phyloP scores from a whole-genome alignment of 2,888 invertebrate genomes.

The Eristalis arbustorum region DNA sequence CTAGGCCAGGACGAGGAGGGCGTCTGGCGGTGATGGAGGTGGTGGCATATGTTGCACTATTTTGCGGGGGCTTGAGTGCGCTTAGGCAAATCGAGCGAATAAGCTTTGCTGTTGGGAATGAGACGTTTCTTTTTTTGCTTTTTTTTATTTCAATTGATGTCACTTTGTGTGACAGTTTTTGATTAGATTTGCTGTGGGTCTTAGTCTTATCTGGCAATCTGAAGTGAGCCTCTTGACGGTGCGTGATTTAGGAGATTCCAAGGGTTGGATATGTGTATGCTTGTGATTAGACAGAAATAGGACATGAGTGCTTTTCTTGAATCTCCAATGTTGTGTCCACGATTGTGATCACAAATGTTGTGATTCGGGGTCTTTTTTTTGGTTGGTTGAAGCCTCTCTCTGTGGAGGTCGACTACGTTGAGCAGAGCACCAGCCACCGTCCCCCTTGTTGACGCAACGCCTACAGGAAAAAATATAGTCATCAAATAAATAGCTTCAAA shows the following conservation, averaged over 20 bases:
- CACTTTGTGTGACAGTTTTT: neutral
- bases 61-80: slow-evolving; percentile 43
- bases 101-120: slow-evolving; percentile 36
- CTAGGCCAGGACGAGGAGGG: neutral
- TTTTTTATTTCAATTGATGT: neutral
- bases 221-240: neutral
- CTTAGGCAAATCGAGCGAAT: slow-evolving; percentile 53
- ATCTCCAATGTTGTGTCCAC: neutral
- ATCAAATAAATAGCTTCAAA: neutral
- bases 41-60: neutral
- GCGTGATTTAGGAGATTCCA: neutral
- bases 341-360: too few relatives aligned
- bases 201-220: neutral
- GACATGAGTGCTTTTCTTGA: neutral
- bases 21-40: too few relatives aligned
- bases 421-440: neutral
- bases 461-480: neutral
- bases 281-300: neutral
- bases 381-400: too few relatives aligned
- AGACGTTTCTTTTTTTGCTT: neutral
- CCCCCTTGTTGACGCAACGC: neutral
- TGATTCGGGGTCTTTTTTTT: too few relatives aligned
- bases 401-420: too few relatives aligned
- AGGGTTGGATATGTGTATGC: neutral
- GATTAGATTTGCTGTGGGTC: neutral